Evolutionary conservation across 37 sponge, comb jelly and placozoan species (phyloP).

Genomic region (Tethya wilhelma): DNA sequence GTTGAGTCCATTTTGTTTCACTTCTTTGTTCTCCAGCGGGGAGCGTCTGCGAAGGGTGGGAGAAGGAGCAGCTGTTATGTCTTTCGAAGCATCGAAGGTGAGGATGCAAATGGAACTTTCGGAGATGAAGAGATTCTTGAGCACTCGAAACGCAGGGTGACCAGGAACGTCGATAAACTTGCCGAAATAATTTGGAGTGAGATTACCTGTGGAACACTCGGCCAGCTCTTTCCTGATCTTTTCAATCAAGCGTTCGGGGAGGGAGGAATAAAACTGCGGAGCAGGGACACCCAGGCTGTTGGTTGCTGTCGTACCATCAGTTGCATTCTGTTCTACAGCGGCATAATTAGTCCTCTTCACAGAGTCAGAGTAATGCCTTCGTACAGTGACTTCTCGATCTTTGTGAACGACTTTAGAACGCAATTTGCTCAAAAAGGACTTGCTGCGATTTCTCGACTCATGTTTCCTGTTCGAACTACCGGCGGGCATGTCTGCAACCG

Average conservation of each 20-base stretch:
- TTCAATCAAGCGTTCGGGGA: conserved; percentile 48
- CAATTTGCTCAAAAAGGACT: no score
- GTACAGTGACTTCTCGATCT: no score
- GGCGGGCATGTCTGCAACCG: background rate
- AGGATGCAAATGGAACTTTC: conserved; percentile 44
- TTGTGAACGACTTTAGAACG: no score
- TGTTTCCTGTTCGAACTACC: background rate
- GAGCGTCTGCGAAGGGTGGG: conserved; percentile 4
- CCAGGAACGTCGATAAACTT: conserved; percentile 53
- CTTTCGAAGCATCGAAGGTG: conserved; percentile 44
- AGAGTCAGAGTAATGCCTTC: conserved; percentile 31
- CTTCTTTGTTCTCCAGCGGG: background rate
- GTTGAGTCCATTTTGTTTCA: background rate
- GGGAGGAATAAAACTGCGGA: background rate
- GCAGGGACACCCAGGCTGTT: background rate
- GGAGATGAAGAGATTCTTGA: conserved; percentile 51
- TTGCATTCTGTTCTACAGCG: background rate
- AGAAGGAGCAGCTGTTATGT: conserved; percentile 25
- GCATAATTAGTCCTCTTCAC: background rate
- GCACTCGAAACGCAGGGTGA: background rate
- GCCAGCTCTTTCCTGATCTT: conserved; percentile 44
- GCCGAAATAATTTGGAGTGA: conserved; percentile 31
- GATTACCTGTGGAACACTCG: conserved; percentile 1
- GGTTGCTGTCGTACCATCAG: background rate
- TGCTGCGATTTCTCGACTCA: background rate